These are phyloP conservation scores for Sarcophaga carnaria DNA, from an alignment of 2,888 invertebrate genomes.

Conservation along the genomic window DNA sequence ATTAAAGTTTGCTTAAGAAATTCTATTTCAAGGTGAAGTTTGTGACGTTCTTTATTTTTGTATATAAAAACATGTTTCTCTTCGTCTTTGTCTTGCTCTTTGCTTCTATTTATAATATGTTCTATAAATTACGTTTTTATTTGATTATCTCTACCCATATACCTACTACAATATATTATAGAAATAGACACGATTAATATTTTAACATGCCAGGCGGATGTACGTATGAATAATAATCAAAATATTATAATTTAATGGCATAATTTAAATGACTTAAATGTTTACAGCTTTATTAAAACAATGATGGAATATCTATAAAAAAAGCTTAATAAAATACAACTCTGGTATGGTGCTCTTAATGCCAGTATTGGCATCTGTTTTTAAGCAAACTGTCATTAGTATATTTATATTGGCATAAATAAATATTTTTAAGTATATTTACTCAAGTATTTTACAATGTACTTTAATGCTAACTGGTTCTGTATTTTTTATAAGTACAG, in stretches of 20 bases:
- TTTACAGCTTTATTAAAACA: not conserved
- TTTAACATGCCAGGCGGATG: not conserved
- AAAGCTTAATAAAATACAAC: not conserved
- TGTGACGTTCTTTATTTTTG: not conserved
- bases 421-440: too few relatives aligned
- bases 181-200: slow-evolving; percentile 2
- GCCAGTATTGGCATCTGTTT: too few relatives aligned
- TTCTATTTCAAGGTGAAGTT: slow-evolving; percentile 16
- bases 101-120: too few relatives aligned
- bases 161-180: not conserved
- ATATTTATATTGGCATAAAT: too few relatives aligned
- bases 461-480: too few relatives aligned
- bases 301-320: not conserved
- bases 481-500: too few relatives aligned
- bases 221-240: too few relatives aligned
- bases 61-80: slow-evolving; percentile 5
- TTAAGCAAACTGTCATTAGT: too few relatives aligned
- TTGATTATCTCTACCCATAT: too few relatives aligned
- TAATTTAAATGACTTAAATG: not conserved
- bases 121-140: too few relatives aligned
- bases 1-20: not conserved
- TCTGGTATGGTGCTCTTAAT: not conserved
- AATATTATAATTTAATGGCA: too few relatives aligned
- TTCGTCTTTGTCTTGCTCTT: not conserved
- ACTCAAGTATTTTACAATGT: too few relatives aligned